Evolutionary conservation across 1,140 invertebrate genomes (phyloP).

Genomic region (Onthophagus taurus): DNA sequence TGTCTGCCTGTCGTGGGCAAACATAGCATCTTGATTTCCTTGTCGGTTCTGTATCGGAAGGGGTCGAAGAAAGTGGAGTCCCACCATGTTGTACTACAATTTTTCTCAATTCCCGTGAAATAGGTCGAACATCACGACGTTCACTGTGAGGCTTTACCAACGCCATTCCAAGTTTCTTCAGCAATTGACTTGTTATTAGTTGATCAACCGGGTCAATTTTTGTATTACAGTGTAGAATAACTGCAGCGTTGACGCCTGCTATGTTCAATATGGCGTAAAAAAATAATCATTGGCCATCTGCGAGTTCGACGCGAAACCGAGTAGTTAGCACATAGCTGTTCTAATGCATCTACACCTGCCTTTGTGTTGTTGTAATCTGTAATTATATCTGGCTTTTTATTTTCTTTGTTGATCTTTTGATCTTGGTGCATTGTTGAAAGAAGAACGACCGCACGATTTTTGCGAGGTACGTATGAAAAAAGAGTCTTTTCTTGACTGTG

Average conservation of each 20-base stretch:
- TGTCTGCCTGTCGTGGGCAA: not conserved
- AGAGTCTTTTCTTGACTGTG: too few relatives aligned
- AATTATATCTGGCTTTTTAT: too few relatives aligned
- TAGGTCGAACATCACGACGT: not conserved
- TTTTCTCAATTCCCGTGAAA: not conserved
- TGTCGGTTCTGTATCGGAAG: too few relatives aligned
- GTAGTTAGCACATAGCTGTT: constrained; percentile 29
- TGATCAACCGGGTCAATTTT: not conserved
- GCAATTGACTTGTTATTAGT: not conserved
- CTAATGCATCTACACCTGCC: constrained; percentile 28
- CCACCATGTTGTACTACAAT: not conserved
- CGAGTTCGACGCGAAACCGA: constrained; percentile 19
- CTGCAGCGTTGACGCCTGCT: too few relatives aligned
- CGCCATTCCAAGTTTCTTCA: not conserved
- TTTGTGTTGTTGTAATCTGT: constrained; percentile 29
- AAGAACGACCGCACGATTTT: too few relatives aligned
- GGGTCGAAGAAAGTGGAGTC: not conserved
- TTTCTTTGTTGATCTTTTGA: too few relatives aligned
- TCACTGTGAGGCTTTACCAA: not conserved
- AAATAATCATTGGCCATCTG: constrained; percentile 30
- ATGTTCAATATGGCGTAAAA: constrained; percentile 25
- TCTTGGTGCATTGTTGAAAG: too few relatives aligned
- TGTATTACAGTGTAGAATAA: not conserved
- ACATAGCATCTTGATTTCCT: not conserved
- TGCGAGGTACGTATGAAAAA: too few relatives aligned